Base-by-base conservation (phyloP, 2,113 vertebrate genomes). In the Tragelaphus imberbis region DNA sequence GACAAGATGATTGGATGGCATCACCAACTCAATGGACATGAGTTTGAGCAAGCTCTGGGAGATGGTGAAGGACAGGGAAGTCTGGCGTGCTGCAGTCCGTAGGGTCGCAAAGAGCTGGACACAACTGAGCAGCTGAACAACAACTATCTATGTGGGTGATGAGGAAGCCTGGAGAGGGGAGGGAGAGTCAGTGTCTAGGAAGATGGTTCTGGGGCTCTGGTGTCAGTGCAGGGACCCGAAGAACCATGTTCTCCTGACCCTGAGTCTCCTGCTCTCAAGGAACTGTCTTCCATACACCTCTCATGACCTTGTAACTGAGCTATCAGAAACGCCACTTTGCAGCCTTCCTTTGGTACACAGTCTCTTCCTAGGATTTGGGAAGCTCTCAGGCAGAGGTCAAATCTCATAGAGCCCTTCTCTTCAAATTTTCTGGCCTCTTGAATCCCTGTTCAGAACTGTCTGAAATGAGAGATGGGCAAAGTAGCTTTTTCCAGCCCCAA, bases 211-310 rank as follows among this genome's bases (percentile, higher is more conserved):
- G 30, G 23, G 79, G 25, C 30, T 55, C 17, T 49, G 5, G 11
- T 5, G 14, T 77, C 56, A 47, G 2, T 14, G 36, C 44, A 7
- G 30, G 86, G 30, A 56, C 13, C 30, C 55, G 79, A 49, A 13
- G 30, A 53, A 1, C 79, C 10, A 2, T 2, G 5, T 27, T 16
- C 44, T 6, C 3, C 5, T 11, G 19, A 21, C 6, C 58, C 56
- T 9, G 1, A 40, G 36, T 9, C 5, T 16, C 82, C 53, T 56
- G n/a, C 28, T 85, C 49, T 68, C 28, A 2, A n/a, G 19, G 12
- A 77, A 33, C 0, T 17, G 12, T 25, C 56, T 90, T 55, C 2
- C 0, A 19, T 13, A 9, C 0, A 9, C 21, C 4, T n/a, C 36
- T 82, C 56, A 3, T 16, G 19, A 30, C 15, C 80, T 36, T 47